Conservation (phyloP, 2,113 vertebrate species). For the Archilochus colubris region DNA sequence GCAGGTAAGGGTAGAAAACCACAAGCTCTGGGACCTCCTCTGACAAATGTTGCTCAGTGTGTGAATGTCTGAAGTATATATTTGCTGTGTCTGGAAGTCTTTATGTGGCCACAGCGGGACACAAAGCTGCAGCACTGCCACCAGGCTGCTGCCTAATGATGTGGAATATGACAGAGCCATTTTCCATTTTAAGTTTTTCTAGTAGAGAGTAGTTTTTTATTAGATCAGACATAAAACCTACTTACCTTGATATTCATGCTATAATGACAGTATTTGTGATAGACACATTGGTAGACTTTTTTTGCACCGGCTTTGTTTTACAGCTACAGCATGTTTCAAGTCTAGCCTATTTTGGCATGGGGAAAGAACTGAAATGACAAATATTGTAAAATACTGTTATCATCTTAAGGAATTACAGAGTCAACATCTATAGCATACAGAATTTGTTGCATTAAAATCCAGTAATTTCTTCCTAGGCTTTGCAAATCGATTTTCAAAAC, state of each 20-base stretch:
- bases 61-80: background rate
- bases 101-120: background rate
- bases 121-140: background rate
- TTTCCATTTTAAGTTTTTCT: background rate
- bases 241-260: background rate
- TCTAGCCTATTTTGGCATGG: background rate
- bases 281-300: background rate
- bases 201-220: background rate
- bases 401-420: background rate
- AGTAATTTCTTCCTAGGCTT: constrained; percentile 80
- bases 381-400: background rate
- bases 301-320: background rate
- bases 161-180: background rate
- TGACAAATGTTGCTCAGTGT: background rate
- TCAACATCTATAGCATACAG: background rate
- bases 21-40: background rate
- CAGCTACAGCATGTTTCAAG: background rate
- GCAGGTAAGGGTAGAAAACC: background rate
- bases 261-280: background rate
- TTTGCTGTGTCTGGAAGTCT: background rate
- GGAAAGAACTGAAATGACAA: background rate
- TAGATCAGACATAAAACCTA: background rate
- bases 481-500: constrained; percentile 89
- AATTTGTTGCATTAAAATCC: background rate
- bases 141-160: background rate